A percentile compares a stretch with the other conserved stretches of the same genome.
These are phyloP conservation scores for Leucopsar rothschildi DNA, from an alignment of 2,113 vertebrate genomes.

Conservation along the genomic window DNA sequence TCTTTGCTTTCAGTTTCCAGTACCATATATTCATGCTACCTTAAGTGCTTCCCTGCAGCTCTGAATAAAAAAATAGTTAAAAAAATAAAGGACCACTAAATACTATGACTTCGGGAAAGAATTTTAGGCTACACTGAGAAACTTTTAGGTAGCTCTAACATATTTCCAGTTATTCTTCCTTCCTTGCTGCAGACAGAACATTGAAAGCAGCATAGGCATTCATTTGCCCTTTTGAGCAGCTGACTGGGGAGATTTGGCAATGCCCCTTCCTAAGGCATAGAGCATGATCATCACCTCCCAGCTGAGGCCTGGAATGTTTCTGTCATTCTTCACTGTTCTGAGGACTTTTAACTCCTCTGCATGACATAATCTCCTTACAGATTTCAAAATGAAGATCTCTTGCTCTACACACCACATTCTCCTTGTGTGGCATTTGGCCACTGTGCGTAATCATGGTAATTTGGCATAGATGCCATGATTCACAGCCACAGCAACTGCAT, in stretches of 20 bases:
- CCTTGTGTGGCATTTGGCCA: background rate
- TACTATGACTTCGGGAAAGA: background rate
- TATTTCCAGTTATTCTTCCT: background rate
- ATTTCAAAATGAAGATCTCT: background rate
- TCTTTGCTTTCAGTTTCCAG: background rate
- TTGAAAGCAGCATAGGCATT: background rate
- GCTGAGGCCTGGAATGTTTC: background rate
- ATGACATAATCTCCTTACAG: slow-evolving; percentile 14
- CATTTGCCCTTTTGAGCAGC: background rate
- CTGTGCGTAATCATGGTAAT: background rate
- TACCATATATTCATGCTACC: background rate
- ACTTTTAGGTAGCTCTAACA: background rate
- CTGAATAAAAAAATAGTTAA: background rate
- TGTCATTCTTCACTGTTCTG: background rate
- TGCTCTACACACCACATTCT: background rate
- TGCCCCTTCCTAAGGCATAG: background rate
- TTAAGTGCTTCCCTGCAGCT: background rate
- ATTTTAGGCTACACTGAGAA: background rate
- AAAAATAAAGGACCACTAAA: background rate
- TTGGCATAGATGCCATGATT: slow-evolving; percentile 4
- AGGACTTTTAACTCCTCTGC: slow-evolving; percentile 45
- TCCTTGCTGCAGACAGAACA: background rate
- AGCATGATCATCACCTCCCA: background rate
- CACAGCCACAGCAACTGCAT: slow-evolving; percentile 48
- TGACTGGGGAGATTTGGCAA: background rate